Percentiles rank a stretch among this genome's conserved stretches.
Evolutionary conservation across 2,888 invertebrate genomes (phyloP).

Genomic region (Mesopsocus fuscifrons): DNA sequence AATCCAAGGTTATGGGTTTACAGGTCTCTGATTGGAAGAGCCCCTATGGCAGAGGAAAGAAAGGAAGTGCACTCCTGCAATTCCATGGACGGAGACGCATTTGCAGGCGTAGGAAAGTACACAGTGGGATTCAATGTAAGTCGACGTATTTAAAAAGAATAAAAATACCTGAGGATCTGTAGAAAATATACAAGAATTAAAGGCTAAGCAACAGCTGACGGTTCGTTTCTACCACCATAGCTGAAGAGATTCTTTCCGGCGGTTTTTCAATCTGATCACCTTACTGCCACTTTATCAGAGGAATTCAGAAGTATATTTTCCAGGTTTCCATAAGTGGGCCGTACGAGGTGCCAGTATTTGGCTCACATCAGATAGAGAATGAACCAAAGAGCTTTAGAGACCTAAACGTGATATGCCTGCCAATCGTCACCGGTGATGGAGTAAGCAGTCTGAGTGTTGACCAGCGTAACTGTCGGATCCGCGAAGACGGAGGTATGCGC

Average conservation of each 20-base stretch:
- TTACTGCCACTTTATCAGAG: too few relatives aligned
- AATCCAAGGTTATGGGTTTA: too few relatives aligned
- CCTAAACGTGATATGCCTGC: constrained; percentile 35
- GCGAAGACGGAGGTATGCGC: constrained; percentile 19
- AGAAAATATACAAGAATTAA: too few relatives aligned
- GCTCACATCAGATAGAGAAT: constrained; percentile 20
- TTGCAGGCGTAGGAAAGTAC: constrained; percentile 49
- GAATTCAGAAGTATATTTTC: too few relatives aligned
- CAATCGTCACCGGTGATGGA: constrained; percentile 36
- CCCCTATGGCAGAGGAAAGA: background rate
- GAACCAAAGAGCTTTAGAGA: constrained; percentile 35
- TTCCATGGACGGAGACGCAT: constrained; percentile 56
- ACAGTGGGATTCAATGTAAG: constrained; percentile 44
- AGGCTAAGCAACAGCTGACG: too few relatives aligned
- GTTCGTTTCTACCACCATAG: too few relatives aligned
- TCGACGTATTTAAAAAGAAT: too few relatives aligned
- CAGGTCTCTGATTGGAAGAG: background rate
- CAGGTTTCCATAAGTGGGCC: constrained; percentile 1
- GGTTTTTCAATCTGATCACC: too few relatives aligned
- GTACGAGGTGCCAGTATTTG: background rate
- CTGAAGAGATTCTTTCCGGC: too few relatives aligned
- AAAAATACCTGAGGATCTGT: too few relatives aligned
- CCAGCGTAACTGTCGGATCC: constrained; percentile 22
- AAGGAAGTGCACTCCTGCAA: constrained; percentile 32
- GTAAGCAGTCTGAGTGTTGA: constrained; percentile 22